Evolutionary conservation across 2,797 vertebrate species (phyloP), one percentile per base, ranked within the genome.

Genomic region (Kryptolebias ocellatus): DNA sequence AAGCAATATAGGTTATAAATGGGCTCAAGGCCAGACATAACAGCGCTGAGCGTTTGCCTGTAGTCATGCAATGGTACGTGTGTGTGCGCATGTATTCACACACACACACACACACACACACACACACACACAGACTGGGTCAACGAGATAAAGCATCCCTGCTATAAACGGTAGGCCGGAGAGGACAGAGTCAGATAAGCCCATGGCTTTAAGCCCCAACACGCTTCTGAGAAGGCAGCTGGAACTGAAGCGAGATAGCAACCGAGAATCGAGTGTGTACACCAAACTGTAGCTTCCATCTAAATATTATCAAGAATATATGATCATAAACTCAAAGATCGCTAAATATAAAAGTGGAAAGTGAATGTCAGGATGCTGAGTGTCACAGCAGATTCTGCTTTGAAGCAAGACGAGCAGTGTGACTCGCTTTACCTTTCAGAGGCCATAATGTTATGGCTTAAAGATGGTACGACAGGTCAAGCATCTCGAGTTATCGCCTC

Each of bases 111-210:
- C 46, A 70, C 70, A 72, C 47, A 67, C 61, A 85, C 20, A 28
- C 67, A 71, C 46, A 70, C 70, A 72, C 47, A 67, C 64, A 87
- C 77, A 51, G 49, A 51, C 49, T 87, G 85, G 84, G 84, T 93
- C 88, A 89, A 74, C 64, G 68, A 91, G 90, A 92, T 93, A 91
- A 92, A 82, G 78, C 79, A 67, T 60, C 69, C 70, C 71, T 74
- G 82, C 82, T 89, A 86, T 89, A 91, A 88, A 90, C 69, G 18
- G 86, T 79, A 77, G 76, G 74, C 73, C 80, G 70, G 65, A 80
- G 83, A 85, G 81, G 75, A 84, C 77, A 84, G 77, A 63, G 80
- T 83, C 76, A 82, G 90, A 91, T 92, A 89, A 93, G 87, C 85
- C 83, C 74, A 80, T 89, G 78, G 68, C 83, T 88, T 74, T 89